Base-by-base conservation (phyloP, 1,140 invertebrate genomes). In the Drosophila ercepeae region DNA sequence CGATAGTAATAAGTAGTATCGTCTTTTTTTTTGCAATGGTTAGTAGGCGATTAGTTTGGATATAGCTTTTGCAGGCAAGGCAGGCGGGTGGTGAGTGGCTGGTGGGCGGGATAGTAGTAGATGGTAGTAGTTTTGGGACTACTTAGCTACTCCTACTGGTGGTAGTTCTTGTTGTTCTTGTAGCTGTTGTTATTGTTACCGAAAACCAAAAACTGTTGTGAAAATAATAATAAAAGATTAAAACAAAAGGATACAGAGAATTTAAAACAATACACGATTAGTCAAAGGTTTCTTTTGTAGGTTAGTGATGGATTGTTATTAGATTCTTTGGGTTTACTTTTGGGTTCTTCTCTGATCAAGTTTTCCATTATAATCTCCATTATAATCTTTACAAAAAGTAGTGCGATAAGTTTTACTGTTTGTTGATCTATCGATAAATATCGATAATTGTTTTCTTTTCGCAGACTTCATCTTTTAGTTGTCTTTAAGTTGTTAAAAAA, bases 71-170 rank as follows among this genome's bases (percentile, higher is more conserved):
- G 52, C 59, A 50, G 57, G 64, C 54, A 63, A 60, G 65, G 64
- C 78, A 58, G 75, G 78, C 78, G 53, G 69, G 64, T 64, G 69
- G 51, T 39, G 36, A 39, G 68, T 67, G 57, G 61, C 55, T 69
- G 34, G 21, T 61, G 45, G 52, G 58, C 48, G 27, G 57, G 55
- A 34, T 54, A 27, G 25, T 49, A 32, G 34, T 53, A 52, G 13
- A 39, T 23, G 25, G 46, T 59, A 63, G 39, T 63, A 64, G 32
- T 36, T 59, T 21, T 60, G 48, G 5, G 48, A 67, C 49, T 46
- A 51, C 27, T 70, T 27, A 41, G 55, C 61, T 42, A 64, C 41
- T 70, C 67, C 32, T 57, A 82, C 55, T 77, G 71, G 46, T 71
- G 53, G 61, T 69, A 6, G 53, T 78, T 55, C 59, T 76, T 49